These are phyloP conservation scores for Saturnia pavonia DNA, from an alignment of 2,888 invertebrate species.

Conservation along the genomic window DNA sequence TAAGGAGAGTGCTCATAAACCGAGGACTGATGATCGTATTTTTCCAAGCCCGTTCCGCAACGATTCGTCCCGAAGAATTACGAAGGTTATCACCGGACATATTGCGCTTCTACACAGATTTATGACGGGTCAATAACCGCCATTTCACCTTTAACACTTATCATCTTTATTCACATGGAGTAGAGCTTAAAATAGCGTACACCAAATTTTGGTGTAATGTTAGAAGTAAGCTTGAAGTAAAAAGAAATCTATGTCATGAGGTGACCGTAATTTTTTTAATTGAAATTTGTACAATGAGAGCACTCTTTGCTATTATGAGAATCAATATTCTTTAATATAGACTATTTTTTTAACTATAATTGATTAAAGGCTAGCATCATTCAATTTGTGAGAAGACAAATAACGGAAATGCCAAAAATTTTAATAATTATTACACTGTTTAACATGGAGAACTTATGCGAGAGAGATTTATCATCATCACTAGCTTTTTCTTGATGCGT, in stretches of 20 bases:
- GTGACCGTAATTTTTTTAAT: slow-evolving; percentile 9
- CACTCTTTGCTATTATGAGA: too few relatives aligned
- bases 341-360: not conserved
- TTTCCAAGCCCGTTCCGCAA: slow-evolving; percentile 9
- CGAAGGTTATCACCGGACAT: slow-evolving; percentile 58
- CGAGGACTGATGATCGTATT: slow-evolving; percentile 13
- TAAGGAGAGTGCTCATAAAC: slow-evolving; percentile 8
- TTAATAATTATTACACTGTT: too few relatives aligned
- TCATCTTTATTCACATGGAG: not conserved
- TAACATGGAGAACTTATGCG: too few relatives aligned
- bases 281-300: not conserved
- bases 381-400: not conserved
- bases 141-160: not conserved
- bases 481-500: too few relatives aligned
- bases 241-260: slow-evolving; percentile 6
- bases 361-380: not conserved
- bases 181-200: not conserved
- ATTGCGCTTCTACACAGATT: slow-evolving; percentile 56
- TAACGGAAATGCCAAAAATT: too few relatives aligned
- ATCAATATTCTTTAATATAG: not conserved
- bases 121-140: slow-evolving; percentile 53
- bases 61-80: slow-evolving; percentile 46
- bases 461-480: too few relatives aligned
- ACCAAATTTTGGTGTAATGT: not conserved
- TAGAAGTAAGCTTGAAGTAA: not conserved